A percentile compares a stretch with the other conserved stretches of the same genome.
Evolutionary conservation across 2,888 invertebrate genomes (phyloP).

Genomic region (Cephus rjabovi): DNA sequence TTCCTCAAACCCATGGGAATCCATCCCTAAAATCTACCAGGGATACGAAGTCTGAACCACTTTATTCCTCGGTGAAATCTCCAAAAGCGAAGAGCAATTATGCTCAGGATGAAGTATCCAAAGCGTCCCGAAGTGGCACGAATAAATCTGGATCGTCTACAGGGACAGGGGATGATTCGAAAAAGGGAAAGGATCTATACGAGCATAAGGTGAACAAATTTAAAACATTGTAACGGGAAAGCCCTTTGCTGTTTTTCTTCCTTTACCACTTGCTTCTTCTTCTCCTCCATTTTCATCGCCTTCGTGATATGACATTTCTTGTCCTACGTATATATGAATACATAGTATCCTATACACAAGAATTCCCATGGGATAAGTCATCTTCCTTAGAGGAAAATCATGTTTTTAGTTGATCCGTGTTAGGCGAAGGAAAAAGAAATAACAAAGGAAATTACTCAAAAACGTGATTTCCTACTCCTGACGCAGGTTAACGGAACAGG

Average conservation of each 20-base stretch:
- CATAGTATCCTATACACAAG: neutral
- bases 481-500: slow-evolving; percentile 54
- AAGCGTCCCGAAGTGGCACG: neutral
- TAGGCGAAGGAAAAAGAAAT: neutral
- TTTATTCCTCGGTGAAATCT: slow-evolving; percentile 53
- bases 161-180: slow-evolving; percentile 26
- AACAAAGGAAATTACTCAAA: neutral
- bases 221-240: neutral
- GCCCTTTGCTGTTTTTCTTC: neutral
- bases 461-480: neutral
- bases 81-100: slow-evolving; percentile 28
- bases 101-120: slow-evolving; percentile 20
- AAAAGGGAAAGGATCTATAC: slow-evolving; percentile 45
- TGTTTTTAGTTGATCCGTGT: neutral
- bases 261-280: neutral
- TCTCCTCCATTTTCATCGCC: neutral
- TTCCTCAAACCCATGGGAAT: slow-evolving; percentile 35
- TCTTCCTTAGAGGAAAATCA: neutral
- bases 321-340: neutral
- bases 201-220: slow-evolving; percentile 49
- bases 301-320: neutral
- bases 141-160: slow-evolving; percentile 6
- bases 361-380: neutral
- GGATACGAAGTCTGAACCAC: slow-evolving; percentile 44
- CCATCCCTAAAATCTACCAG: slow-evolving; percentile 22